Evolutionary conservation across 2,113 vertebrate genomes (phyloP).

Genomic region (Meriones unguiculatus): DNA sequence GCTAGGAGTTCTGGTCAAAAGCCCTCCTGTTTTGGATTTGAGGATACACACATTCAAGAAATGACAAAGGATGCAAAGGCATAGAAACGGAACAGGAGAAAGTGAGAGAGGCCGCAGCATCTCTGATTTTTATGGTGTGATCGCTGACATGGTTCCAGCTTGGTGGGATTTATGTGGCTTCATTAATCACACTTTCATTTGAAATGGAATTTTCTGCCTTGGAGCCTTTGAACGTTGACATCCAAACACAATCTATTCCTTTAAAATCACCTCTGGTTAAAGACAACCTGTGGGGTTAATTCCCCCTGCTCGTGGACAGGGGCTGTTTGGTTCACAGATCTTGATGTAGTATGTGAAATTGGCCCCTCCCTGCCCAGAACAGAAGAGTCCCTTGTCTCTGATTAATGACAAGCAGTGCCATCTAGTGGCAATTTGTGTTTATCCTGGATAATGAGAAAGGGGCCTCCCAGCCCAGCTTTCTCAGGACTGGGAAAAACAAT

Average conservation of each 20-base stretch:
- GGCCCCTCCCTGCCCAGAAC: slow-evolving; percentile 48
- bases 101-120: slow-evolving; percentile 38
- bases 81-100: slow-evolving; percentile 54
- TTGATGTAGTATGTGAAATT: slow-evolving; percentile 44
- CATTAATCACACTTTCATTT: slow-evolving; percentile 75
- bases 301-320: slow-evolving; percentile 32
- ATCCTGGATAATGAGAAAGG: not conserved
- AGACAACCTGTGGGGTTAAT: slow-evolving; percentile 68
- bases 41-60: not conserved
- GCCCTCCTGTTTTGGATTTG: not conserved
- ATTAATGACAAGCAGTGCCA: slow-evolving; percentile 69
- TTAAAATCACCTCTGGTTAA: slow-evolving; percentile 73
- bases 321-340: slow-evolving; percentile 60
- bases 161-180: slow-evolving; percentile 69
- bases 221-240: slow-evolving; percentile 74
- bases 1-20: not conserved
- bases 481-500: not conserved
- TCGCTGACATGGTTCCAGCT: slow-evolving; percentile 67
- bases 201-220: slow-evolving; percentile 75
- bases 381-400: not conserved
- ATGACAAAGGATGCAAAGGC: not conserved
- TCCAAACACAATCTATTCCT: slow-evolving; percentile 76
- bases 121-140: slow-evolving; percentile 77
- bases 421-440: slow-evolving; percentile 66
- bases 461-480: not conserved